Evolutionary conservation across 2,888 invertebrate species (phyloP).

Genomic region (Gastracanthus pulcherrimus): DNA sequence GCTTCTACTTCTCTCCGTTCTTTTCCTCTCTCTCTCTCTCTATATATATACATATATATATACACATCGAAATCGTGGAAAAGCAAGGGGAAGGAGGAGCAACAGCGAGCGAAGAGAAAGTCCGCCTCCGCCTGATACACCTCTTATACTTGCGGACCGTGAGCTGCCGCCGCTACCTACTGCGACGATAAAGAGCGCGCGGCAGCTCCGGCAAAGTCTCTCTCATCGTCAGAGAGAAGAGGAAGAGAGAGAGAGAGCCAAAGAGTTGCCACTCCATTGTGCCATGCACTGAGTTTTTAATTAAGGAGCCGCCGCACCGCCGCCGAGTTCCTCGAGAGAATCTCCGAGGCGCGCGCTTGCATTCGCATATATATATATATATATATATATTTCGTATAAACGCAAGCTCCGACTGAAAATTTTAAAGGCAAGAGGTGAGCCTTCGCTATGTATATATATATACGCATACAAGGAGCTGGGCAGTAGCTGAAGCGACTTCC

Average conservation of each 20-base stretch:
- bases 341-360: slow-evolving; percentile 47
- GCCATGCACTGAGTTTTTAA: slow-evolving; percentile 74
- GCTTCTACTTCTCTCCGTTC: too few species aligned
- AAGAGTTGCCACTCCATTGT: slow-evolving; percentile 75
- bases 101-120: slow-evolving; percentile 18
- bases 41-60: too few species aligned
- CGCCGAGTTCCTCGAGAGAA: slow-evolving; percentile 69
- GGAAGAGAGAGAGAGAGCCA: slow-evolving; percentile 54
- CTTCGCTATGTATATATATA: slow-evolving; percentile 24
- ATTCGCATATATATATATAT: background rate
- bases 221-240: slow-evolving; percentile 36
- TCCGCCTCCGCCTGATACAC: slow-evolving; percentile 22
- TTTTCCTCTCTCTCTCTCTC: background rate
- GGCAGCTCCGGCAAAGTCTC: slow-evolving; percentile 18
- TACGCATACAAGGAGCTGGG: too few species aligned
- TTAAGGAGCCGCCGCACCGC: slow-evolving; percentile 68
- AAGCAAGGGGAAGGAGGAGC: slow-evolving; percentile 16
- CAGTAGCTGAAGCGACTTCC: slow-evolving; percentile 26
- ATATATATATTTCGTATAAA: background rate
- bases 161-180: too few species aligned
- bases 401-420: background rate
- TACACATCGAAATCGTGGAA: slow-evolving; percentile 31
- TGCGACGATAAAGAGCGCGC: slow-evolving; percentile 41
- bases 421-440: background rate
- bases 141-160: slow-evolving; percentile 44